These are phyloP conservation scores for Periophthalmus magnuspinnatus DNA, from an alignment of 2,797 vertebrate genomes.

Conservation along the genomic window DNA sequence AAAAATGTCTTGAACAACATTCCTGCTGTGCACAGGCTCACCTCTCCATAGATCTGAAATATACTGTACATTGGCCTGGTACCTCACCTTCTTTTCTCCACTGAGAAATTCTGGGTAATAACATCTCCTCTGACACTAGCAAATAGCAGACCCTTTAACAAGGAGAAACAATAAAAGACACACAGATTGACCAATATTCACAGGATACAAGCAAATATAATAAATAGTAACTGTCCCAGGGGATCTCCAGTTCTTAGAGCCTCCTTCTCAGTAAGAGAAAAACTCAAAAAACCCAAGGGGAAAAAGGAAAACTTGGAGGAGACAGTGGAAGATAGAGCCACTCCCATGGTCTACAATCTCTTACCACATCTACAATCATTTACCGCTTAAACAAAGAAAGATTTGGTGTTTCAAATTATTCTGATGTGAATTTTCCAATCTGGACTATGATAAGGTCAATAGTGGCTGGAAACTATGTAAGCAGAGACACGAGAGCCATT, in stretches of 20 bases:
- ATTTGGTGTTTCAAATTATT: conserved; percentile 23
- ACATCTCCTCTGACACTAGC: too few species aligned
- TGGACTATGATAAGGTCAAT: conserved; percentile 36
- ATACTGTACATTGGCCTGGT: too few species aligned
- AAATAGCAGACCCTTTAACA: too few species aligned
- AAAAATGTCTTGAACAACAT: too few species aligned
- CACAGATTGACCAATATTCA: too few species aligned
- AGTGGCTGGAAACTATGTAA: conserved; percentile 63
- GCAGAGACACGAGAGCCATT: conserved; percentile 46
- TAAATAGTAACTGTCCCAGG: background rate
- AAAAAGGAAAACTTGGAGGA: background rate
- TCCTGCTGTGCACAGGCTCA: too few species aligned
- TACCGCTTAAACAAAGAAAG: conserved; percentile 24
- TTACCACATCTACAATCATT: conserved; percentile 2
- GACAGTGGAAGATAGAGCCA: background rate
- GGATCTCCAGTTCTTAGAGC: background rate
- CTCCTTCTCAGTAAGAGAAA: background rate
- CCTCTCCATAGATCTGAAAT: too few species aligned
- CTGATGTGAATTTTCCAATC: conserved; percentile 32
- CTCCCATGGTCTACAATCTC: background rate
- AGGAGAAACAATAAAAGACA: too few species aligned
- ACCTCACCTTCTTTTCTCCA: too few species aligned
- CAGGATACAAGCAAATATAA: too few species aligned
- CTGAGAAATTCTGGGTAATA: too few species aligned
- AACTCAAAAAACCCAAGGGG: background rate